Evolutionary conservation across 2,113 vertebrate species (phyloP).

Genomic region (Maccullochella peelii): DNA sequence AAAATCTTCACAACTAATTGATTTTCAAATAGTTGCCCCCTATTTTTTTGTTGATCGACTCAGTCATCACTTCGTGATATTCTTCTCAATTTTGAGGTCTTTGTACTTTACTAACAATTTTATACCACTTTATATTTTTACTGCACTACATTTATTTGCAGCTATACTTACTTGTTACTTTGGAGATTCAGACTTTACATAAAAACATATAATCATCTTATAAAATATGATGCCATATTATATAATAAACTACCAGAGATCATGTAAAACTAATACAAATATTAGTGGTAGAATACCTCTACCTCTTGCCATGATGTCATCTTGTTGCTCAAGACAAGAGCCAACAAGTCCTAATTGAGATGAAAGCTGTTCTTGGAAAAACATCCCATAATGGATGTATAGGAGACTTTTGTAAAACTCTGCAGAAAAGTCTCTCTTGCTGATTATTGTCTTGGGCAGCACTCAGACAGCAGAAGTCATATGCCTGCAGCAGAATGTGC

Average conservation of each 20-base stretch:
- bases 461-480: slow-evolving; percentile 71
- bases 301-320: slow-evolving; percentile 5
- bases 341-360: slow-evolving; percentile 37
- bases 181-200: neutral
- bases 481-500: slow-evolving; percentile 68
- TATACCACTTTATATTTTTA: neutral
- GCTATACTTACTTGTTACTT: neutral
- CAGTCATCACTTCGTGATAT: too few relatives aligned
- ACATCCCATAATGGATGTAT: slow-evolving; percentile 33
- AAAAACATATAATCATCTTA: neutral
- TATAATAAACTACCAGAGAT: neutral
- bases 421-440: slow-evolving; percentile 68
- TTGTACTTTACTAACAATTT: neutral
- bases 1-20: neutral
- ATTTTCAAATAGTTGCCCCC: too few relatives aligned
- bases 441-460: slow-evolving; percentile 63
- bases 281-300: neutral
- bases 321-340: slow-evolving; percentile 2
- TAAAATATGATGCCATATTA: neutral
- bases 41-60: too few relatives aligned
- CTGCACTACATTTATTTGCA: too few relatives aligned
- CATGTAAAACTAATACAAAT: neutral
- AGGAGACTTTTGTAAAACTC: slow-evolving; percentile 62
- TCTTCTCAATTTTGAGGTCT: neutral
- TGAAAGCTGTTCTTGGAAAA: slow-evolving; percentile 30